Conservation (phyloP, 2,797 vertebrate genomes). For the Buceros bicornis region DNA sequence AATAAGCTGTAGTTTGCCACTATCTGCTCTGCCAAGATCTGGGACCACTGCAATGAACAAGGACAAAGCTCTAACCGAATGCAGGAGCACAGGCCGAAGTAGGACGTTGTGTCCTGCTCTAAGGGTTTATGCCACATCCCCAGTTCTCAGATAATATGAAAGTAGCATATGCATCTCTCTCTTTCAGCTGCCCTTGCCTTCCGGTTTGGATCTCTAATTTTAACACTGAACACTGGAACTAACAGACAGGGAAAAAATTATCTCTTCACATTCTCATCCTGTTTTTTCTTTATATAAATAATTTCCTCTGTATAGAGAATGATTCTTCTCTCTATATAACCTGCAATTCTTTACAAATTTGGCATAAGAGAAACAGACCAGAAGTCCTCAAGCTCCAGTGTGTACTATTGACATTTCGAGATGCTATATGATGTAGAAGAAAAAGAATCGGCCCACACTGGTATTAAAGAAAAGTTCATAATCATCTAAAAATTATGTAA, state of each 20-base stretch:
- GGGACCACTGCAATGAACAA: neutral
- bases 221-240: neutral
- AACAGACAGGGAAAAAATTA: neutral
- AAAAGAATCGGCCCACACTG: neutral
- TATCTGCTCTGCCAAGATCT: constrained; percentile 19
- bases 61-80: constrained; percentile 14
- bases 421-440: neutral
- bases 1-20: constrained; percentile 28
- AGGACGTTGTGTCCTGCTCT: neutral
- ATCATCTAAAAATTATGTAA: neutral
- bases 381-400: neutral
- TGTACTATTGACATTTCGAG: neutral
- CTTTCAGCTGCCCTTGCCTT: neutral
- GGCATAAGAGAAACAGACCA: neutral
- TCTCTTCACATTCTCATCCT: neutral
- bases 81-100: neutral
- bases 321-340: neutral
- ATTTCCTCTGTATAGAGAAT: neutral
- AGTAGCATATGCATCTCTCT: neutral
- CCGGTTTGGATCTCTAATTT: neutral
- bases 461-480: neutral
- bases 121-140: neutral
- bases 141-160: neutral
- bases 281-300: neutral
- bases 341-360: neutral